These are phyloP conservation scores for Cryptocheilus praepositus DNA, from an alignment of 2,888 invertebrate genomes.

Conservation along the genomic window DNA sequence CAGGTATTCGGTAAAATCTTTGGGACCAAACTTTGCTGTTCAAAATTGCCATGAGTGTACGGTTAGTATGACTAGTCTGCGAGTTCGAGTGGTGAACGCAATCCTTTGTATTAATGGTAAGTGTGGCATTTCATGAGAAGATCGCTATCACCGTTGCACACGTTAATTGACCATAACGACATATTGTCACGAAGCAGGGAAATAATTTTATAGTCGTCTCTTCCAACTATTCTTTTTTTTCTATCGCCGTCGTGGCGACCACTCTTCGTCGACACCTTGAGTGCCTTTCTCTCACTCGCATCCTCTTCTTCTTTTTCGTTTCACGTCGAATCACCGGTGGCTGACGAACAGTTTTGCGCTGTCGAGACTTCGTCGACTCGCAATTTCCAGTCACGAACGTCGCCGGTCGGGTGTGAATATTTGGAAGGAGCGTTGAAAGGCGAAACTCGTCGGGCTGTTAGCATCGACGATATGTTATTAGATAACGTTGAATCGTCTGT, in stretches of 20 bases:
- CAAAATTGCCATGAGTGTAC: too few relatives aligned
- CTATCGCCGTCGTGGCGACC: background rate
- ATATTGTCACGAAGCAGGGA: too few relatives aligned
- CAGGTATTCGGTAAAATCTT: too few relatives aligned
- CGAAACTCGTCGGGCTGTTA: slow-evolving; percentile 32
- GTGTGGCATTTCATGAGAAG: too few relatives aligned
- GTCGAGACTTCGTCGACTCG: background rate
- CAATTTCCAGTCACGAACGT: slow-evolving; percentile 4
- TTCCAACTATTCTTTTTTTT: background rate
- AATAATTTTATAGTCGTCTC: too few relatives aligned
- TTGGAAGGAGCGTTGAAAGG: slow-evolving; percentile 44
- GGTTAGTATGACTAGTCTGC: too few relatives aligned
- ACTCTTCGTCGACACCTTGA: background rate
- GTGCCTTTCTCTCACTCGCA: too few relatives aligned
- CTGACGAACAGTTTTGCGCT: slow-evolving; percentile 6
- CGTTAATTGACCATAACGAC: too few relatives aligned
- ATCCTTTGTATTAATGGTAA: too few relatives aligned
- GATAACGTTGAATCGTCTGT: slow-evolving; percentile 40
- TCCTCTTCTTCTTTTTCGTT: background rate
- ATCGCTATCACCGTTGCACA: too few relatives aligned
- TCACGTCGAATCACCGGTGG: background rate
- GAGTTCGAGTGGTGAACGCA: too few relatives aligned
- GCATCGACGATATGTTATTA: slow-evolving; percentile 17
- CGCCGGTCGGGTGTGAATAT: slow-evolving; percentile 2
- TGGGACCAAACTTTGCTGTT: too few relatives aligned